Base-by-base conservation (phyloP, 2,888 invertebrate species). In the Caenorhabditis sp. region DNA sequence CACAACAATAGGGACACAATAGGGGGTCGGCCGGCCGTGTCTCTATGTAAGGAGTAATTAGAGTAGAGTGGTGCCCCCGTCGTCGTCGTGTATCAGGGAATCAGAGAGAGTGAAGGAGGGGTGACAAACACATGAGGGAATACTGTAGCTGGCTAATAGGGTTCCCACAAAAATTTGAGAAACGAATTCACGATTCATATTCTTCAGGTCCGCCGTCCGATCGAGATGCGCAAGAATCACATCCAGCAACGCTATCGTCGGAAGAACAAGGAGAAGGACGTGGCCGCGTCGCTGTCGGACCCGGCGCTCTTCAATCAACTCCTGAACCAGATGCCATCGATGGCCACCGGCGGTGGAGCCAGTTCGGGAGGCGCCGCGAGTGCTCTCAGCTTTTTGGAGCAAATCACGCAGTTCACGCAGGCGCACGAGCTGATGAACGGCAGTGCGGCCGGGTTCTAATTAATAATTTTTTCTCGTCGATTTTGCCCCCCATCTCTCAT, bases 171-270 rank as follows among this genome's bases (percentile, higher is more conserved):
- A 16, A 35, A 28, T 69, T 35, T n/a, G n/a, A 31, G 5, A 7
- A 31, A 31, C 31, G 31, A 31, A 31, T 31, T n/a, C 5, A 6
- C 16, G 12, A 22, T 22, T 51, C 24, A 2, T 19, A 49, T 61
- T 5, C 89, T 91, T 35, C 88, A 92, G 92, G 90, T 90, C 7
- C 90, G 90, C 73, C 90, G 92, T 8, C 92, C 92, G 12, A 90
- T 90, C 28, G 90, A 91, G 59, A 92, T 92, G 91, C 85, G 91
- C 47, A 92, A 92, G 79, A 91, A 92, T 72, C 89, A 90, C 85
- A 92, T 92, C 51, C 92, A 92, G 63, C 91, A 91, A 82, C 84
- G 92, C 44, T 91, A 91, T 86, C 87, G 91, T 8, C 83, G 91
- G 38, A 88, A 89, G 66, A 88, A 85, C 59, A 89, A 88, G 66